Percentiles rank a stretch among this genome's conserved stretches.
Conservation (phyloP, 2,888 invertebrate genomes). For the Epinotia bilunana region DNA sequence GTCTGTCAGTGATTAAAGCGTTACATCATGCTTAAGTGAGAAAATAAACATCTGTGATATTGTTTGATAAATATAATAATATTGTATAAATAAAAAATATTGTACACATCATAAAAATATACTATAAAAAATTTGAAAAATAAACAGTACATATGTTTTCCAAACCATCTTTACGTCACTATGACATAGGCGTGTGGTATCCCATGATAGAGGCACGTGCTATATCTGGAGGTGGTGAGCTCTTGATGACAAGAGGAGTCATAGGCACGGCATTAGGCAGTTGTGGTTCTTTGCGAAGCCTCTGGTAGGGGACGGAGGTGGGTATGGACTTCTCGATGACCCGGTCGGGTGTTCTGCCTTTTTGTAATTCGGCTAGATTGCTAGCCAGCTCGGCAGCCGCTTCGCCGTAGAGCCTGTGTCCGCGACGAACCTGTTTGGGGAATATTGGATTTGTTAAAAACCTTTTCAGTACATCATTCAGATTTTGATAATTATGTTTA, state of each 20-base stretch:
- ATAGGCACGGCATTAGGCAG: conserved; percentile 60
- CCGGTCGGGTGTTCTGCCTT: conserved; percentile 59
- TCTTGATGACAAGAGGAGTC: conserved; percentile 62
- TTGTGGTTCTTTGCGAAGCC: conserved; percentile 66
- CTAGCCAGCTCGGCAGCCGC: conserved; percentile 72
- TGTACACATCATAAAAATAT: neutral
- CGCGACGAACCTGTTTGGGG: conserved; percentile 63
- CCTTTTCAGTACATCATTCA: neutral
- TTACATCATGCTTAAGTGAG: neutral
- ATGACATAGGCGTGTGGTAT: conserved; percentile 6
- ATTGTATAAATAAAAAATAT: conserved; percentile 13
- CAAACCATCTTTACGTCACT: conserved; percentile 3
- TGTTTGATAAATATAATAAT: neutral
- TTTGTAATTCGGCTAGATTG: conserved; percentile 69
- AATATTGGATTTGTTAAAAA: conserved; percentile 2
- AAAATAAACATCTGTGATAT: neutral
- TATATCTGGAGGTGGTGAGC: conserved; percentile 51
- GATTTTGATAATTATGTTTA: neutral
- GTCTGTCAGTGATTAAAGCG: too few relatives aligned
- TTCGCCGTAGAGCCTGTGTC: conserved; percentile 71
- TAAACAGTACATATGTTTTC: conserved; percentile 8
- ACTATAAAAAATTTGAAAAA: neutral
- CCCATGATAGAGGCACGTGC: neutral
- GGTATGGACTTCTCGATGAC: conserved; percentile 67
- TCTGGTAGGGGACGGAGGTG: conserved; percentile 58